These are phyloP conservation scores for Lutraria rhynchaena DNA, from an alignment of 1,140 invertebrate genomes.

Conservation along the genomic window DNA sequence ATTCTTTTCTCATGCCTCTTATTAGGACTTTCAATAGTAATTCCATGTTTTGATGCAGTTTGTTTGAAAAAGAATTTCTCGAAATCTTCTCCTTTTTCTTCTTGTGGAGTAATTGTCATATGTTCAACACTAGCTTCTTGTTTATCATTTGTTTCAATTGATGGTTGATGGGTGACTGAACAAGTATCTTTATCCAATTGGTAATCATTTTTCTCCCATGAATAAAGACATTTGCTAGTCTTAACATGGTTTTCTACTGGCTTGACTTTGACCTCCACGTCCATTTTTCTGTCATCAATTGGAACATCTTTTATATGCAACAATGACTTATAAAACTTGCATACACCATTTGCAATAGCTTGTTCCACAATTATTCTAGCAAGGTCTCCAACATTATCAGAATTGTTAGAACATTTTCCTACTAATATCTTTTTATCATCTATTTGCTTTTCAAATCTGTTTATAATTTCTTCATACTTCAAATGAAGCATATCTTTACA, in stretches of 20 bases:
- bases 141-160: not conserved
- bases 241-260: not conserved
- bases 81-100: slow-evolving; percentile 1
- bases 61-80: slow-evolving; percentile 27
- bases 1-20: not conserved
- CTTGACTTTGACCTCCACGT: not conserved
- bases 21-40: slow-evolving; percentile 22
- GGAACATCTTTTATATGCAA: not conserved
- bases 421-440: not conserved
- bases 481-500: not conserved
- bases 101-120: not conserved
- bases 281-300: not conserved
- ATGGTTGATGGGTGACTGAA: not conserved
- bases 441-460: not conserved
- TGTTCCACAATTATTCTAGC: slow-evolving; percentile 2
- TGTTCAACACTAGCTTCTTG: not conserved
- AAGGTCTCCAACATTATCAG: not conserved
- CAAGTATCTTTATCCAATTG: not conserved
- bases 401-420: not conserved
- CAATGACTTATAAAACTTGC: not conserved
- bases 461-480: slow-evolving; percentile 3
- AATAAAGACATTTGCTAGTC: not conserved
- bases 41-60: slow-evolving; percentile 32
- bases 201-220: not conserved
- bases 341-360: slow-evolving; percentile 23